Evolutionary conservation across 2,888 invertebrate species (phyloP).

Genomic region (Anticlea derivata): DNA sequence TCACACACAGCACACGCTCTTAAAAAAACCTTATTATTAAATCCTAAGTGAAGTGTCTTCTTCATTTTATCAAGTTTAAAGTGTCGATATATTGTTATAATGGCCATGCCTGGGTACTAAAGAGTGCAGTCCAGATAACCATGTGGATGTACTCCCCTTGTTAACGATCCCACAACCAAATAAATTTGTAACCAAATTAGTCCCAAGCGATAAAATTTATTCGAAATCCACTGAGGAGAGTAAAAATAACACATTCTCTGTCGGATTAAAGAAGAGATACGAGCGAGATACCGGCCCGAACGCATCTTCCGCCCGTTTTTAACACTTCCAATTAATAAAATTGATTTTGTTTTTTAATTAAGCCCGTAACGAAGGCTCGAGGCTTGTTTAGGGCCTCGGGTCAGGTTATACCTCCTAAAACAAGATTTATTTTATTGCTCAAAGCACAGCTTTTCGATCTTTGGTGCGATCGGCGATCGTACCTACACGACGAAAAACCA

Average conservation of each 20-base stretch:
- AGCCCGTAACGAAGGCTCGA: constrained; percentile 73
- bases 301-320: constrained; percentile 82
- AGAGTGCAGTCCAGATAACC: constrained; percentile 77
- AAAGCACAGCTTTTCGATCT: constrained; percentile 71
- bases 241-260: constrained; percentile 83
- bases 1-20: constrained; percentile 57
- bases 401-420: constrained; percentile 75
- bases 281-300: constrained; percentile 73
- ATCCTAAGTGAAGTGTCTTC: constrained; percentile 79
- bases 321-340: constrained; percentile 84
- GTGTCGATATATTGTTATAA: constrained; percentile 82
- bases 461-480: constrained; percentile 48
- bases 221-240: constrained; percentile 81
- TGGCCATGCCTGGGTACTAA: constrained; percentile 73
- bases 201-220: constrained; percentile 83
- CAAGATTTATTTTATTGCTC: constrained; percentile 81
- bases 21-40: constrained; percentile 77
- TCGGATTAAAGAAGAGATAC: constrained; percentile 83
- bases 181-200: constrained; percentile 85
- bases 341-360: constrained; percentile 84
- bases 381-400: constrained; percentile 71
- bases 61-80: constrained; percentile 80
- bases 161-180: constrained; percentile 82
- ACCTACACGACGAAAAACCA: constrained; percentile 53
- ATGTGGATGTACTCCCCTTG: constrained; percentile 77